These are phyloP conservation scores for Pitta sordida DNA, from an alignment of 2,113 vertebrate genomes.

Conservation along the genomic window DNA sequence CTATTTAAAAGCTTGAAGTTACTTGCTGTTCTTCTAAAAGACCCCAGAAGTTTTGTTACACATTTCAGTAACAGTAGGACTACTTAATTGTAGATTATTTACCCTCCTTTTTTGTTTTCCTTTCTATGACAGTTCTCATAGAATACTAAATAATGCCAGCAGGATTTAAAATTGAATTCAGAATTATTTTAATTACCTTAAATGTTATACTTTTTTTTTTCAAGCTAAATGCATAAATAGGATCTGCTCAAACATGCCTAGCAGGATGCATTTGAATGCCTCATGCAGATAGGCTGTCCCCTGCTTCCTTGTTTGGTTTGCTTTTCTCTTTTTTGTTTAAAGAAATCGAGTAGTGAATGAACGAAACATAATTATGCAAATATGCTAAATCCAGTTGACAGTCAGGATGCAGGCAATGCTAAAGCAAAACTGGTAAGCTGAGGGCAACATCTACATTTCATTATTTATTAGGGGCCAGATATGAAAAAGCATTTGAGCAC, in stretches of 20 bases:
- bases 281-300: constrained; percentile 13
- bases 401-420: not conserved
- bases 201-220: constrained; percentile 34
- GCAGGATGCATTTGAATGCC: constrained; percentile 34
- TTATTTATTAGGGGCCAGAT: constrained; percentile 36
- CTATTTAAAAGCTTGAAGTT: not conserved
- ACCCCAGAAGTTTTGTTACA: not conserved
- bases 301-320: constrained; percentile 23
- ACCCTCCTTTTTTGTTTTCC: not conserved
- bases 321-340: constrained; percentile 11
- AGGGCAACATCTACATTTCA: constrained; percentile 48
- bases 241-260: constrained; percentile 34
- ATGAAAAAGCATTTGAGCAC: constrained; percentile 13
- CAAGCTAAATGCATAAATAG: constrained; percentile 40
- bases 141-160: not conserved
- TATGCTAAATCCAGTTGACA: constrained; percentile 40
- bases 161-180: constrained; percentile 30
- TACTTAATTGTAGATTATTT: not conserved
- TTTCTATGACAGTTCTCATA: not conserved
- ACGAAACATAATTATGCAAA: constrained; percentile 46
- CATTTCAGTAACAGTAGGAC: not conserved
- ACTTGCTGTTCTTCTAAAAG: not conserved
- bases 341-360: constrained; percentile 23
- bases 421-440: constrained; percentile 33
- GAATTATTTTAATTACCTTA: constrained; percentile 52